Evolutionary conservation across 2,113 vertebrate genomes (phyloP).

Genomic region (Actenoides lindsayi): DNA sequence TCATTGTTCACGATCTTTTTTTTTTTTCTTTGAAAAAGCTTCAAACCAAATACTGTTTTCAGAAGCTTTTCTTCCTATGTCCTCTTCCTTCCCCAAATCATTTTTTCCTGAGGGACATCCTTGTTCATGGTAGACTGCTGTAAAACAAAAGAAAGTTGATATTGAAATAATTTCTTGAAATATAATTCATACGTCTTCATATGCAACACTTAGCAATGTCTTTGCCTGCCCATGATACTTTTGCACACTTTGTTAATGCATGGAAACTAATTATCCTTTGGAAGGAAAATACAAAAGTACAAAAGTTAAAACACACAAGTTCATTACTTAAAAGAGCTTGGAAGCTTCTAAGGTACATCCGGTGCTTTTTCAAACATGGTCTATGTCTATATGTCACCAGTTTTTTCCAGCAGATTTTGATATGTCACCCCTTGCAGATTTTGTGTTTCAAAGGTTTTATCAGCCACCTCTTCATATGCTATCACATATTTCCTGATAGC

Average conservation of each 20-base stretch:
- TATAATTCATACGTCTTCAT: conserved; percentile 37
- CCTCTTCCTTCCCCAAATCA: not conserved
- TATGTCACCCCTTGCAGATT: not conserved
- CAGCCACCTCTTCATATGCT: not conserved
- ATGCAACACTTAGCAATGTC: not conserved
- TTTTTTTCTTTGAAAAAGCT: not conserved
- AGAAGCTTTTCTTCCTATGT: not conserved
- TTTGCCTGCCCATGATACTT: conserved; percentile 9
- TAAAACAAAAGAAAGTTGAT: conserved; percentile 44
- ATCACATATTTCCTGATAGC: not conserved
- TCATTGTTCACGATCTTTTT: not conserved
- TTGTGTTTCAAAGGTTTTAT: conserved; percentile 17
- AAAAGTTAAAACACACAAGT: not conserved
- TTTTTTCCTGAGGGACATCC: conserved; percentile 2
- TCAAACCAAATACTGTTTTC: not conserved
- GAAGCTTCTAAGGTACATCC: not conserved
- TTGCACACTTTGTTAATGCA: not conserved
- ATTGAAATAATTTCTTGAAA: conserved; percentile 31
- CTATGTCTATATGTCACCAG: not conserved
- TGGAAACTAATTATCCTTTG: not conserved
- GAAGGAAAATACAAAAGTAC: not conserved
- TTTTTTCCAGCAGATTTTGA: not conserved
- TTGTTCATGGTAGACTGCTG: conserved; percentile 1
- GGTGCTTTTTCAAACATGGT: not conserved
- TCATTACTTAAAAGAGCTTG: not conserved